These are phyloP conservation scores for Venusia cambrica DNA, from an alignment of 2,888 invertebrate species.

Conservation along the genomic window DNA sequence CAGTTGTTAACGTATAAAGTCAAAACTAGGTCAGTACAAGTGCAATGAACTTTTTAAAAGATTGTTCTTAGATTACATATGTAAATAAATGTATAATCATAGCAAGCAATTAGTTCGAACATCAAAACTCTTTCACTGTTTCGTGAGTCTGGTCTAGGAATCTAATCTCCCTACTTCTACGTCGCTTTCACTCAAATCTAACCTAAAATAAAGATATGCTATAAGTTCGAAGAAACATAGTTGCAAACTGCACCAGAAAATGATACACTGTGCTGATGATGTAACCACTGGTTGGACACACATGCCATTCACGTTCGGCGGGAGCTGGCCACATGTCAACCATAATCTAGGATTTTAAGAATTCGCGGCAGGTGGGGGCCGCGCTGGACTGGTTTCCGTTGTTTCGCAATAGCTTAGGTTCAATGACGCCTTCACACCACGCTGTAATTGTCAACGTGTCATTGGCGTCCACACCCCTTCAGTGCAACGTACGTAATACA, in stretches of 20 bases:
- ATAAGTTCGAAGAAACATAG: slow-evolving; percentile 18
- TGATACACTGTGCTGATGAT: no score
- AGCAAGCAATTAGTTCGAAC: no score
- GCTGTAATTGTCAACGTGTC: slow-evolving; percentile 72
- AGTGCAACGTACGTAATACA: slow-evolving; percentile 29
- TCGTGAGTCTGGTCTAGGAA: no score
- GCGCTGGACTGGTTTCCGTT: slow-evolving; percentile 77
- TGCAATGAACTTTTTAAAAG: slow-evolving; percentile 16
- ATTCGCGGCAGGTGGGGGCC: slow-evolving; percentile 73
- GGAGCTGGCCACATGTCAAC: slow-evolving; percentile 68
- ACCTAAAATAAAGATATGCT: slow-evolving; percentile 2
- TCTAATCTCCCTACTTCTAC: no score
- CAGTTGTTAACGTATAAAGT: slow-evolving; percentile 18
- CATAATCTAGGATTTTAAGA: slow-evolving; percentile 78
- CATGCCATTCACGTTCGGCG: slow-evolving; percentile 62
- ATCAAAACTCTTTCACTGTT: no score
- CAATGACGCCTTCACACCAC: slow-evolving; percentile 74
- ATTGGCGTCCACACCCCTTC: slow-evolving; percentile 62
- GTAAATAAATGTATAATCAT: no score
- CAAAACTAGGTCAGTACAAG: slow-evolving; percentile 10
- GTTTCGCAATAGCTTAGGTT: slow-evolving; percentile 79
- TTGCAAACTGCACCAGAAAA: slow-evolving; percentile 42
- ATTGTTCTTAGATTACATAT: no score
- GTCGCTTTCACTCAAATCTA: no score
- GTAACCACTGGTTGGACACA: slow-evolving; percentile 50